Evolutionary conservation across 1,140 invertebrate genomes (phyloP), one percentile per base, ranked within the genome.

Genomic region (Scaptomyza graminum): DNA sequence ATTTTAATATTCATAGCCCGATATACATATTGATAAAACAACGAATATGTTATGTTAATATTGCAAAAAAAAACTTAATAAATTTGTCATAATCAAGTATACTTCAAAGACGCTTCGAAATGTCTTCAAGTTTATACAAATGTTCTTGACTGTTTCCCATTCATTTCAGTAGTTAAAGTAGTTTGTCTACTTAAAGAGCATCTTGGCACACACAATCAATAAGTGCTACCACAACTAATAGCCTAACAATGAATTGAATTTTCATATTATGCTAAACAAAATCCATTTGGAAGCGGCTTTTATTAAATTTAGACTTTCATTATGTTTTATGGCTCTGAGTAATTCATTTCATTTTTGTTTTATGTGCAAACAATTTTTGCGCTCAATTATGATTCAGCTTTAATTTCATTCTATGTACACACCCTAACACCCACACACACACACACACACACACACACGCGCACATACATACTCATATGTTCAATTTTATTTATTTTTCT

Each of bases 191-290:
- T 12, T 2, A 39, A 4, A 39, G 11, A 39, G 9, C 9, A 39
- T 39, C 11, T 39, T 39, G 37, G 11, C 37, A 37, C n/a, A n/a
- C n/a, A n/a, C n/a, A n/a, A n/a, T 39, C 3, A 39, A 39, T 39
- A 39, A 39, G 37, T 74, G 5, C 28, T n/a, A n/a, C 5, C 0
- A 31, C 28, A 31, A 63, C 76, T 68, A 64, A 70, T 74, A 62
- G 44, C 71, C 65, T 59, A 60, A 60, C 66, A 79, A 79, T n/a
- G n/a, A n/a, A 79, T 80, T 76, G 70, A 80, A 80, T 80, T 80
- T 80, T 72, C 73, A 80, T 71, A 74, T 70, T 61, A 28, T 43
- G 37, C n/a, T n/a, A n/a, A n/a, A 56, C 60, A 11, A 54, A 59
- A 51, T 57, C 46, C n/a, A 44, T 59, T 64, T 64, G 12, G n/a